phyloP scores from a whole-genome alignment of 2,113 vertebrate species.

The Rhea pennata region DNA sequence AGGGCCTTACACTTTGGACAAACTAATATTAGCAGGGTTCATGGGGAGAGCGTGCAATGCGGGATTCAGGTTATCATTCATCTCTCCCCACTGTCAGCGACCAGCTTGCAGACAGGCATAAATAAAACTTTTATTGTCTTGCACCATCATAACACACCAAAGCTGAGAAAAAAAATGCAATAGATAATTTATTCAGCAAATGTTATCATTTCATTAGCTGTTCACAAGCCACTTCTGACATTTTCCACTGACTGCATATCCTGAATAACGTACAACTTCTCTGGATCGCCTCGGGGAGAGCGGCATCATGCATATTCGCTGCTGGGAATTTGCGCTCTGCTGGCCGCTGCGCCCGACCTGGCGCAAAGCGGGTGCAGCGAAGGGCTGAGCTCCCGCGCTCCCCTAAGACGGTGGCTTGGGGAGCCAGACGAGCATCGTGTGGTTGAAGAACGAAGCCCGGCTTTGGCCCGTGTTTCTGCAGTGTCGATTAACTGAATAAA shows the following conservation, averaged over 20 bases:
- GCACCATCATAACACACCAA: background rate
- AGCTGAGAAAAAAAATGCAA: background rate
- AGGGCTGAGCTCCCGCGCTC: background rate
- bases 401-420: background rate
- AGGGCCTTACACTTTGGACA: background rate
- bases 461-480: too few relatives aligned
- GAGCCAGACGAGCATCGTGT: background rate
- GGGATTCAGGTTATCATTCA: background rate
- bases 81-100: background rate
- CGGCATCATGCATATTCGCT: background rate
- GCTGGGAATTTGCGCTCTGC: background rate
- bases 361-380: too few relatives aligned
- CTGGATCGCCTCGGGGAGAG: background rate
- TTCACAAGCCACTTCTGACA: background rate
- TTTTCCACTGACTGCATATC: background rate
- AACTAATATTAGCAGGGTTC: slow-evolving; percentile 13
- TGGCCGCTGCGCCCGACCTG: background rate
- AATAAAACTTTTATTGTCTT: background rate
- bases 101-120: background rate
- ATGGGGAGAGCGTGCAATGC: background rate
- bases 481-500: background rate
- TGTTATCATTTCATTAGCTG: background rate
- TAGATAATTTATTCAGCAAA: background rate
- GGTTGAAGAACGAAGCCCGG: background rate
- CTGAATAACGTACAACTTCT: background rate